These are phyloP conservation scores for Xenops minutus DNA, from an alignment of 2,797 vertebrate species.

Conservation along the genomic window DNA sequence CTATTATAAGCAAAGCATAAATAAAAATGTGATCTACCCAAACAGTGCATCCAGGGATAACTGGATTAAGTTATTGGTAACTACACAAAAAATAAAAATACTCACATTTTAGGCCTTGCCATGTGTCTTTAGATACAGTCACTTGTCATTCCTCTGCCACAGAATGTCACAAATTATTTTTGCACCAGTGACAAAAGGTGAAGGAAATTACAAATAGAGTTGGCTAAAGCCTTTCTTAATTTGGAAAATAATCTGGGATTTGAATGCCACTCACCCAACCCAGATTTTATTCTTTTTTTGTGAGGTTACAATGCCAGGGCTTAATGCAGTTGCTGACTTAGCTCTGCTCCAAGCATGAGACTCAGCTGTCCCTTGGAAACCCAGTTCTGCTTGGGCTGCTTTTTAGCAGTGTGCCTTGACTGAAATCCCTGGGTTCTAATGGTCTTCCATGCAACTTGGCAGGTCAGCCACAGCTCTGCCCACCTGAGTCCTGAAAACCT, in stretches of 20 bases:
- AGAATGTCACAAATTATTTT: neutral
- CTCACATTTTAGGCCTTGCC: neutral
- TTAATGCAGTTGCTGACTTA: neutral
- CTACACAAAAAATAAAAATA: neutral
- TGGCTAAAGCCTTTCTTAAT: neutral
- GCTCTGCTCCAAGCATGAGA: neutral
- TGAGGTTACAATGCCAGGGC: neutral
- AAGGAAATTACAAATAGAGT: neutral
- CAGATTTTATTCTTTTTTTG: neutral
- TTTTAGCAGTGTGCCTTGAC: neutral
- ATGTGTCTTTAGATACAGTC: neutral
- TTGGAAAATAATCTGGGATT: neutral
- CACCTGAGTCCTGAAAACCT: neutral
- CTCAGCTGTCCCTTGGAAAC: neutral
- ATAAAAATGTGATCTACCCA: neutral
- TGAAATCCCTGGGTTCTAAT: neutral
- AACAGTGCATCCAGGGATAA: neutral
- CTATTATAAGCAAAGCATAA: neutral
- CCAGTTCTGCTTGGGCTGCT: neutral
- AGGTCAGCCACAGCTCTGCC: neutral
- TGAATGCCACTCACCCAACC: neutral
- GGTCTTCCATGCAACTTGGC: neutral
- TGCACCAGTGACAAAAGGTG: neutral
- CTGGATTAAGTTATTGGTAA: neutral
- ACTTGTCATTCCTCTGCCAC: neutral